Evolutionary conservation across 2,113 vertebrate species (phyloP).

Genomic region (Pao palembangensis): DNA sequence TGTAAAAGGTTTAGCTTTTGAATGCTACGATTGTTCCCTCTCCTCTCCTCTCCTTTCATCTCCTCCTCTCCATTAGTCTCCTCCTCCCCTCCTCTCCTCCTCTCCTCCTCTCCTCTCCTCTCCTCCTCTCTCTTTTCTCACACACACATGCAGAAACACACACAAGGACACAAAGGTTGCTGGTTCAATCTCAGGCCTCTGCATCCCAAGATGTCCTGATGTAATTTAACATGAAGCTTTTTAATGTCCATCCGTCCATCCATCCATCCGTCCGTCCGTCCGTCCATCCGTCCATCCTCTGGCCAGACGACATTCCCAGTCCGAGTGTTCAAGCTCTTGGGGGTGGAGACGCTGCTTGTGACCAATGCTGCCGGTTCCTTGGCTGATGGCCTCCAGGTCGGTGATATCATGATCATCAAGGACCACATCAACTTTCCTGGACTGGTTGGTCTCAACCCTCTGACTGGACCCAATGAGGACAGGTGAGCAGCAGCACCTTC

Average conservation of each 20-base stretch:
- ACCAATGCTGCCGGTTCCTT: conserved; percentile 81
- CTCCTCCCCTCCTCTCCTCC: conserved; percentile 3
- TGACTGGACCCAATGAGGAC: conserved; percentile 78
- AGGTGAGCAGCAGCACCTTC: conserved; percentile 50
- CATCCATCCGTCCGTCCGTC: background rate
- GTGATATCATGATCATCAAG: conserved; percentile 82
- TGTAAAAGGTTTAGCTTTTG: too few relatives aligned
- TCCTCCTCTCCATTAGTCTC: too few relatives aligned
- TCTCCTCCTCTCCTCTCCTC: conserved; percentile 20
- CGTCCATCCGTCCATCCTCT: conserved; percentile 3
- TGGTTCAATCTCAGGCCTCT: background rate
- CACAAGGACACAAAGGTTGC: background rate
- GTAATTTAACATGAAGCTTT: too few relatives aligned
- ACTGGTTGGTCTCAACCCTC: conserved; percentile 74
- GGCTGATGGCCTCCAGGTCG: conserved; percentile 71
- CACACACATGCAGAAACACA: conserved; percentile 2
- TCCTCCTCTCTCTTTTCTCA: conserved; percentile 19
- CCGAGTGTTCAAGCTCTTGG: conserved; percentile 79
- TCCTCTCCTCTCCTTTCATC: too few relatives aligned
- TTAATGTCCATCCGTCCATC: background rate
- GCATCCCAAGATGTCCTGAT: too few relatives aligned
- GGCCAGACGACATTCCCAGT: conserved; percentile 78
- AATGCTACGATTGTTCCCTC: too few relatives aligned
- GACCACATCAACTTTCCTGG: conserved; percentile 82
- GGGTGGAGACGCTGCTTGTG: conserved; percentile 78